Base-by-base conservation (phyloP, 2,888 invertebrate genomes). In the Allophyes oxyacanthae region DNA sequence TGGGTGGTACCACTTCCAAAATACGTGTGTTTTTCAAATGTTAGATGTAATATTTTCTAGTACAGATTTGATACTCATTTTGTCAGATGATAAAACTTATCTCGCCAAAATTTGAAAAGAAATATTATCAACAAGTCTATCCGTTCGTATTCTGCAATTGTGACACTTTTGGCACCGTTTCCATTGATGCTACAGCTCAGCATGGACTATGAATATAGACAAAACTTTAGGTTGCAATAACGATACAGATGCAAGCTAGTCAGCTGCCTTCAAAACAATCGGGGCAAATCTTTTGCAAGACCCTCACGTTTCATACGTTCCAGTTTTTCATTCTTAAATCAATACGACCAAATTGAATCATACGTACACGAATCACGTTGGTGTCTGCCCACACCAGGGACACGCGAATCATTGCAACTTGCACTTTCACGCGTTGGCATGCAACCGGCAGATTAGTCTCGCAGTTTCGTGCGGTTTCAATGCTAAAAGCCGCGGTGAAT, bases 371-470 rank as follows among this genome's bases (percentile, higher is more conserved):
- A 43, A 57, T 60, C 50, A 60, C 57, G 60, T 68, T 44, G 8
- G 11, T 56, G 57, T 50, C 33, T 48, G 26, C 32, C 43, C 40
- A 44, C 58, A 41, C 40, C 46, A 64, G 62, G 56, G 57, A 60
- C 76, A 67, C 45, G 60, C 51, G 33, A 74, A 42, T 49, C 41
- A 60, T 46, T 73, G 67, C 61, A 65, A 73, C 73, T 73, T 75
- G 61, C 75, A 70, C 75, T 75, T 75, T 75, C 75, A 64, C 70
- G 53, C n/a, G 44, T 38, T 15, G 32, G 46, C 73, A 58, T 72
- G 70, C 62, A 66, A 70, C 41, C n/a, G 37, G 36, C 26, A 34
- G 55, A 75, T 75, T 75, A 75, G 66, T 60, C 51, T 54, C 51
- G 64, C 62, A 32, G 44, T 53, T 62, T 63, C 56, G 36, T 43